Conservation (phyloP, 2,888 invertebrate genomes). For the Crossocerus cetratus region DNA sequence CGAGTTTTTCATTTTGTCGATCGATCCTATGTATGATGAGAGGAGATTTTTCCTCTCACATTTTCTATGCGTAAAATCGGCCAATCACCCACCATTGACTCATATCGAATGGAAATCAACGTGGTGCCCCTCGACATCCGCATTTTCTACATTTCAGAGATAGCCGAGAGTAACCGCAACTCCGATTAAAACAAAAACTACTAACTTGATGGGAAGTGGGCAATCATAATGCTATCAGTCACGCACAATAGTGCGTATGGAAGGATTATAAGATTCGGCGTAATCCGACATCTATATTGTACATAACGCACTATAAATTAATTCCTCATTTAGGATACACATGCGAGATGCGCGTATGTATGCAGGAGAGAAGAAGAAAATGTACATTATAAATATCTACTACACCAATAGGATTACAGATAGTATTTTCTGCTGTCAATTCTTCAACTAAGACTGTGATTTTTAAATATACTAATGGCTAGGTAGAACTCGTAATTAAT, state of each 20-base stretch:
- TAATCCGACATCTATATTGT: constrained; percentile 53
- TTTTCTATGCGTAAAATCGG: no score
- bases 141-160: no score
- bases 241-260: constrained; percentile 64
- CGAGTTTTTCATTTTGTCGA: no score
- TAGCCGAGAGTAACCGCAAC: no score
- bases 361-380: constrained; percentile 63
- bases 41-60: no score
- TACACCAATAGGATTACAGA: constrained; percentile 71
- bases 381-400: constrained; percentile 67
- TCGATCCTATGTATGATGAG: no score
- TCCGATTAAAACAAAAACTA: constrained; percentile 4
- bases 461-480: constrained; percentile 75
- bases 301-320: constrained; percentile 58
- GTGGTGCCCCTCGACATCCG: no score
- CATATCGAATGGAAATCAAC: no score
- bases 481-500: constrained; percentile 69
- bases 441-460: constrained; percentile 77
- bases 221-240: constrained; percentile 43
- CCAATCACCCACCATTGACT: no score
- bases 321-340: constrained; percentile 43
- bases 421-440: constrained; percentile 77
- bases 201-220: constrained; percentile 54
- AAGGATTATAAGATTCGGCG: constrained; percentile 37
- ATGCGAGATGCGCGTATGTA: constrained; percentile 51